phyloP scores from a whole-genome alignment of 1,140 invertebrate species.

The Rhopalosiphum maidis region DNA sequence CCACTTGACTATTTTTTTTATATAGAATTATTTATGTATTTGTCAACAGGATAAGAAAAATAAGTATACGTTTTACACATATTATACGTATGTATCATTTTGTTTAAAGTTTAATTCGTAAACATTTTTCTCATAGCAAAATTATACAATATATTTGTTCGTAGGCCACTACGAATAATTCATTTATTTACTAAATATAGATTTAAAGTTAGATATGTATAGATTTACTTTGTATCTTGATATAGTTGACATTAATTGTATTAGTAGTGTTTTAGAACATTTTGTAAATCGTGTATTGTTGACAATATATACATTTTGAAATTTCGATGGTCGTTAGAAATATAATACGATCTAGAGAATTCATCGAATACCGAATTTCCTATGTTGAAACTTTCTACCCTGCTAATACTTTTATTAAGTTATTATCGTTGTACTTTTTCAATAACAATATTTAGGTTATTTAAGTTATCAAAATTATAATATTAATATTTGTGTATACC shows the following conservation, averaged over 20 bases:
- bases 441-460: too few relatives aligned
- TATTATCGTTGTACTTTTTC: too few relatives aligned
- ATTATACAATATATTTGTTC: not conserved
- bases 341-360: not conserved
- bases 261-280: not conserved
- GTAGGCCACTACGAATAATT: not conserved
- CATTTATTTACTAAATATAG: not conserved
- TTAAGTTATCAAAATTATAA: too few relatives aligned
- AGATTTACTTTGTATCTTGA: not conserved
- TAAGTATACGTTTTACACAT: too few relatives aligned
- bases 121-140: not conserved
- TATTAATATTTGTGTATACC: not conserved
- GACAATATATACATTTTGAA: not conserved
- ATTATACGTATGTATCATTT: too few relatives aligned
- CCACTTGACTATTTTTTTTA: not conserved
- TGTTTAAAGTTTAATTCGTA: too few relatives aligned
- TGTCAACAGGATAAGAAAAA: too few relatives aligned
- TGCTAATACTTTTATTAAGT: not conserved
- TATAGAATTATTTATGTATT: not conserved
- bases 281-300: too few relatives aligned
- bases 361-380: not conserved
- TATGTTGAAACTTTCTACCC: not conserved
- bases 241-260: not conserved
- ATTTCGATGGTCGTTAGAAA: not conserved
- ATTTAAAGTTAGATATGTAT: not conserved